A percentile compares a stretch with the other conserved stretches of the same genome.
These are phyloP conservation scores for Hydriomena furcata DNA, from an alignment of 2,888 invertebrate species.

Conservation along the genomic window DNA sequence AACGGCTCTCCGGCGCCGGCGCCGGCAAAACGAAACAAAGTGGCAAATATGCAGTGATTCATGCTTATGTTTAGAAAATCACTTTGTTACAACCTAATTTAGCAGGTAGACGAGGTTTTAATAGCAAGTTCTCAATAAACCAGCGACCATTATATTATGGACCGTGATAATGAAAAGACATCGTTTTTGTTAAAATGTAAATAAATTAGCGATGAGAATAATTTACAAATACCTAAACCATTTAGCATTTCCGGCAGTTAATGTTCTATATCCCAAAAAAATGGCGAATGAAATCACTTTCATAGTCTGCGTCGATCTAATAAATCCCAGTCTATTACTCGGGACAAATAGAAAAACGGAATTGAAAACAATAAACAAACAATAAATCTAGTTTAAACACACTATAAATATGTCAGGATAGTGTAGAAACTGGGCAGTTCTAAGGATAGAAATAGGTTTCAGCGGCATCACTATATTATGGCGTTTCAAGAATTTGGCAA, in stretches of 20 bases:
- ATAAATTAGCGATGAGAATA: not conserved
- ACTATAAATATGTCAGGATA: conserved; percentile 54
- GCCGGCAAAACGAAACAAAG: conserved; percentile 34
- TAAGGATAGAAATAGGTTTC: conserved; percentile 38
- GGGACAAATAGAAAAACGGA: conserved; percentile 41
- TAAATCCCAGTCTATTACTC: conserved; percentile 42
- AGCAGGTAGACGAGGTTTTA: conserved; percentile 17
- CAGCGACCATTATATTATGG: not conserved
- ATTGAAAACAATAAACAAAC: conserved; percentile 60
- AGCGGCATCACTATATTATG: conserved; percentile 8
- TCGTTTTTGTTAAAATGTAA: no score
- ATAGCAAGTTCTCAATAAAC: not conserved
- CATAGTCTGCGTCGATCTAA: conserved; percentile 33
- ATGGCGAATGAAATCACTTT: conserved; percentile 22
- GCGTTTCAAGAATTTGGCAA: conserved; percentile 21
- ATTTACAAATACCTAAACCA: not conserved
- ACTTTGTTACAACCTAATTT: conserved; percentile 30
- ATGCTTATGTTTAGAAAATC: conserved; percentile 55
- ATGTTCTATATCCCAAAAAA: conserved; percentile 7
- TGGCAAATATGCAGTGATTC: conserved; percentile 36
- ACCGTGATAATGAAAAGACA: not conserved
- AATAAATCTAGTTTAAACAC: conserved; percentile 55
- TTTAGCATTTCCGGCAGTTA: conserved; percentile 14
- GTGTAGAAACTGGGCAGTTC: conserved; percentile 41
- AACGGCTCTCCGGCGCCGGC: conserved; percentile 30